A percentile compares a stretch with the other conserved stretches of the same genome.
Conservation (phyloP, 2,888 invertebrate species). For the Rotaria sp. region DNA sequence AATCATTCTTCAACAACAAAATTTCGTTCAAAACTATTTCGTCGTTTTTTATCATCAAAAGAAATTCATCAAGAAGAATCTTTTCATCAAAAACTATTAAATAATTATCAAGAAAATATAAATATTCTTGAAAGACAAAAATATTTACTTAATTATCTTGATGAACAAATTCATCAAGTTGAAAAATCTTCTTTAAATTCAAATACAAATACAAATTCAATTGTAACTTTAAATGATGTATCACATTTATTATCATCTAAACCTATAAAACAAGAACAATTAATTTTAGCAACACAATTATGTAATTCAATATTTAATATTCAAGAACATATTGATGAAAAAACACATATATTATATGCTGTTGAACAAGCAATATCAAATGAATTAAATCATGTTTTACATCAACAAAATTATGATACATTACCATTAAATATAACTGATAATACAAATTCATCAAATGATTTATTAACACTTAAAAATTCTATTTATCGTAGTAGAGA, state of each 20-base stretch:
- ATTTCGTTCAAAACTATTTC: background rate
- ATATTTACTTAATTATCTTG: background rate
- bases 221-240: background rate
- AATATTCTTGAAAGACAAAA: slow-evolving; percentile 4
- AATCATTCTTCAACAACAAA: background rate
- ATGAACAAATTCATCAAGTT: slow-evolving; percentile 28
- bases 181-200: background rate
- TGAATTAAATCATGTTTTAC: slow-evolving; percentile 27
- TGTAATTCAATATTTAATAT: slow-evolving; percentile 3
- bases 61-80: background rate
- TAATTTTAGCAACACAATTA: background rate
- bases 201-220: background rate
- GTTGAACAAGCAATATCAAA: slow-evolving; percentile 23
- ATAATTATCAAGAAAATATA: background rate
- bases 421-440: background rate
- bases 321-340: slow-evolving; percentile 9
- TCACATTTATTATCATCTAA: background rate
- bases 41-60: background rate
- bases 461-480: background rate
- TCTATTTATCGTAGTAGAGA: slow-evolving; percentile 24
- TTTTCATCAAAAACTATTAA: background rate
- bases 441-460: background rate
- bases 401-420: slow-evolving; percentile 9
- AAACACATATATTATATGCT: background rate
- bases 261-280: background rate